phyloP scores from a whole-genome alignment of 2,113 vertebrate genomes.

The Engystomops pustulosus region DNA sequence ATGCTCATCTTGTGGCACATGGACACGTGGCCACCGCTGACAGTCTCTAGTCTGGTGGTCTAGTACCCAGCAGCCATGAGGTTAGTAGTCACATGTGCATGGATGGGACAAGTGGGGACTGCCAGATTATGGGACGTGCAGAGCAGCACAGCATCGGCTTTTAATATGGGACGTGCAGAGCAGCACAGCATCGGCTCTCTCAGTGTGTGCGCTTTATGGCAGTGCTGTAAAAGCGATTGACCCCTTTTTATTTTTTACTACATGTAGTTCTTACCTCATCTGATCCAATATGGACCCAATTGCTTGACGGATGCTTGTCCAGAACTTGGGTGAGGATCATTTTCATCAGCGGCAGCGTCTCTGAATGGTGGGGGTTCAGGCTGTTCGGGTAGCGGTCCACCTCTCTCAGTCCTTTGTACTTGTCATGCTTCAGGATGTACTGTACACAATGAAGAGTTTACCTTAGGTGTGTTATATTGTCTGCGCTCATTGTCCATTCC shows the following conservation, averaged over 20 bases:
- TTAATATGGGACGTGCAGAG: too few relatives aligned
- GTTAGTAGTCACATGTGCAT: too few relatives aligned
- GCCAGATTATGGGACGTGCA: too few relatives aligned
- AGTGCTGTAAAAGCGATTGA: neutral
- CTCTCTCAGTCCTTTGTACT: conserved; percentile 74
- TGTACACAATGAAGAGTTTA: conserved; percentile 48
- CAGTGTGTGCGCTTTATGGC: neutral
- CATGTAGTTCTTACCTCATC: conserved; percentile 70
- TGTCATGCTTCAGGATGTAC: conserved; percentile 81
- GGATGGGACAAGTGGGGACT: too few relatives aligned
- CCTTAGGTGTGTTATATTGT: neutral
- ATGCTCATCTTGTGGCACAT: too few relatives aligned
- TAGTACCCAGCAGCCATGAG: too few relatives aligned
- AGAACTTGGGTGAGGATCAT: conserved; percentile 74
- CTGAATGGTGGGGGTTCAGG: conserved; percentile 73
- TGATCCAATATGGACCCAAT: conserved; percentile 74
- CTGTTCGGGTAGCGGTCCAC: conserved; percentile 77
- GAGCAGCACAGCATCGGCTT: too few relatives aligned
- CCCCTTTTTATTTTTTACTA: neutral
- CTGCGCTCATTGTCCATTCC: too few relatives aligned
- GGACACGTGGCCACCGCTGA: too few relatives aligned
- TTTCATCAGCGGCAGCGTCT: conserved; percentile 70
- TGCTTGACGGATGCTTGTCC: conserved; percentile 68
- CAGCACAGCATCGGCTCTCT: too few relatives aligned
- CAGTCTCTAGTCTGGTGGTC: too few relatives aligned